These are phyloP conservation scores for Hippoglossus stenolepis DNA, from an alignment of 2,113 vertebrate genomes.

Conservation along the genomic window DNA sequence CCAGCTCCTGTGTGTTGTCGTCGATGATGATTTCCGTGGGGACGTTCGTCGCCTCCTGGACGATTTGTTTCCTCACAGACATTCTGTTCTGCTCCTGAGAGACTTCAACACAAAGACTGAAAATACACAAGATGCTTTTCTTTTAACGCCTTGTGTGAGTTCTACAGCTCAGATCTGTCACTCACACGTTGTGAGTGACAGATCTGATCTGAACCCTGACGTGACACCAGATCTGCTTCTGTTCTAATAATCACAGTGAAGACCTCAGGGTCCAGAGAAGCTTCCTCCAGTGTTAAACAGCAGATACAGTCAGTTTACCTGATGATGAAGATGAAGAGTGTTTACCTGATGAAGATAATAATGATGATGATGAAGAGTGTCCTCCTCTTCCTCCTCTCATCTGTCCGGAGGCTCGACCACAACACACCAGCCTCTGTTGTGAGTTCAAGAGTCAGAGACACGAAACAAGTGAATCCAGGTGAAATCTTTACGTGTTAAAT, in stretches of 20 bases:
- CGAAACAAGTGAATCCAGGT: background rate
- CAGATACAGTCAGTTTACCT: background rate
- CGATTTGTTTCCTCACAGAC: slow-evolving; percentile 52
- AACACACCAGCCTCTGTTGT: background rate
- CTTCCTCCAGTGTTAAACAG: no score
- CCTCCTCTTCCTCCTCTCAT: slow-evolving; percentile 44
- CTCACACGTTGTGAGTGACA: no score
- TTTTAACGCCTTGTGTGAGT: no score
- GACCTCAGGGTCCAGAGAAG: no score
- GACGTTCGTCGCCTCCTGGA: background rate
- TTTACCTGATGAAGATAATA: background rate
- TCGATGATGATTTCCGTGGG: slow-evolving; percentile 14
- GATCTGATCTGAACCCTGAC: no score
- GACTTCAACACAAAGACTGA: background rate
- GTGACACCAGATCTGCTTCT: no score
- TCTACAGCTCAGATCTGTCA: no score
- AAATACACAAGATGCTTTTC: background rate
- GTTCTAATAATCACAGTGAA: no score
- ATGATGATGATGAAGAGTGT: slow-evolving; percentile 6
- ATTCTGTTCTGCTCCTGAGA: slow-evolving; percentile 35
- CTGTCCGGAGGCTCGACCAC: background rate
- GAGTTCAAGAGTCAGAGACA: background rate
- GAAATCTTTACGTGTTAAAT: no score
- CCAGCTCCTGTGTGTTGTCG: slow-evolving; percentile 12
- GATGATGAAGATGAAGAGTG: background rate